A percentile compares a stretch with the other conserved stretches of the same genome.
Conservation (phyloP, 2,888 invertebrate genomes). For the Napeogenes inachia region DNA sequence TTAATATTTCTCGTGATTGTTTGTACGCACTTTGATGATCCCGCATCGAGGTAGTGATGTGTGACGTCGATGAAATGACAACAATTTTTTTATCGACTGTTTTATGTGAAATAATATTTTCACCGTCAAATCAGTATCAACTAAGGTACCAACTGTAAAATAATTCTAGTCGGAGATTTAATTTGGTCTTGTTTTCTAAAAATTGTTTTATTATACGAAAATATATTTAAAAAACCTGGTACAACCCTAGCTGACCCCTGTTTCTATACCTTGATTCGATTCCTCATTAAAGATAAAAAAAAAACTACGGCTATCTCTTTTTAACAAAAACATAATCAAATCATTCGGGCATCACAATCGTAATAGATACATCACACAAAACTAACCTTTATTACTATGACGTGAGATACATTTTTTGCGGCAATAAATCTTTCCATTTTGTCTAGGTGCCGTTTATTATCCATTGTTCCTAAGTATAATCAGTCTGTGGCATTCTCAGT, state of each 20-base stretch:
- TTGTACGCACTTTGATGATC: conserved; percentile 71
- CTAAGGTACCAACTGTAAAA: too few relatives aligned
- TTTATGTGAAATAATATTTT: background rate
- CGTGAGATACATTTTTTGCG: conserved; percentile 41
- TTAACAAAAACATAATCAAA: conserved; percentile 34
- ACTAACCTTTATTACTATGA: conserved; percentile 20
- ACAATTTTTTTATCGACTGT: conserved; percentile 1
- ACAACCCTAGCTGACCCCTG: conserved; percentile 37
- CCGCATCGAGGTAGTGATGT: conserved; percentile 54
- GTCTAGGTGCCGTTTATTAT: conserved; percentile 60
- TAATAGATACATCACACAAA: conserved; percentile 15
- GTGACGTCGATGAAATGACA: conserved; percentile 14
- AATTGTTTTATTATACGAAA: background rate
- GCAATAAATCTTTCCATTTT: conserved; percentile 65
- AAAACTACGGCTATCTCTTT: conserved; percentile 51
- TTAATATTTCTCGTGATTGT: conserved; percentile 76
- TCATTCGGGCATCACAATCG: conserved; percentile 14
- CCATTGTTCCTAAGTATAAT: conserved; percentile 53
- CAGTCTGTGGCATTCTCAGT: conserved; percentile 23
- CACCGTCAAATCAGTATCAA: too few relatives aligned
- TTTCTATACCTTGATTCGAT: conserved; percentile 54
- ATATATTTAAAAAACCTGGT: conserved; percentile 4
- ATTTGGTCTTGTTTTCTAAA: too few relatives aligned
- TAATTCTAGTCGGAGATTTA: too few relatives aligned
- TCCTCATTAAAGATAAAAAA: conserved; percentile 58